Percentiles rank a stretch among this genome's conserved stretches.
Conservation (phyloP, 2,797 vertebrate species). For the Phrynocephalus guinanensis region DNA sequence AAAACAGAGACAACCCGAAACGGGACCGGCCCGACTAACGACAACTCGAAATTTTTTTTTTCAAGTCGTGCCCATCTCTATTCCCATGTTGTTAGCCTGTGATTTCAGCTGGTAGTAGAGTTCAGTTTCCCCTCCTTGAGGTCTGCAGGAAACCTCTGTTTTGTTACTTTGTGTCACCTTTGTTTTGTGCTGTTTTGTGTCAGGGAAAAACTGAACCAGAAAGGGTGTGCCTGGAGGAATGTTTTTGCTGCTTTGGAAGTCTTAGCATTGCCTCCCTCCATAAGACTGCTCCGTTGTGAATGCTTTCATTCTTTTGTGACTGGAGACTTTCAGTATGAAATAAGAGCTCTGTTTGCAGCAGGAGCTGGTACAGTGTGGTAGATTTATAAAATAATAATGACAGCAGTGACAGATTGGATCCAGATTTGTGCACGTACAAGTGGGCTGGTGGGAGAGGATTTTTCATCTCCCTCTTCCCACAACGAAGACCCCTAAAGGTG, state of each 20-base stretch:
- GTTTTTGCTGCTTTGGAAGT: accelerated
- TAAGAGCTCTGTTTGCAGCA: accelerated
- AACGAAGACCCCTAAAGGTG: neutral
- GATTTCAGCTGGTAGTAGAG: neutral
- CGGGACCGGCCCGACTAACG: too few species aligned
- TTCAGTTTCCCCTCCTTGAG: accelerated
- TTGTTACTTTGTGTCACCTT: too few species aligned
- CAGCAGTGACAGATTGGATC: neutral
- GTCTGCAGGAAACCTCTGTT: neutral
- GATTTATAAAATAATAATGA: neutral
- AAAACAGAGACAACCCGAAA: too few species aligned
- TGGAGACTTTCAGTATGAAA: accelerated
- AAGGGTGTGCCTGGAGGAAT: accelerated
- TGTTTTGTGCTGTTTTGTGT: neutral
- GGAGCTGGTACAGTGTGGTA: neutral
- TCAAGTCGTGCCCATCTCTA: too few species aligned
- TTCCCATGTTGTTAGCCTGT: too few species aligned
- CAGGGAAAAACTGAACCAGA: neutral
- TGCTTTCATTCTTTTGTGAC: accelerated
- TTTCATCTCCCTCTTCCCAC: neutral
- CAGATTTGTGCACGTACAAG: neutral
- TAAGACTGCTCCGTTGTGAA: accelerated
- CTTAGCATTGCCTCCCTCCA: accelerated
- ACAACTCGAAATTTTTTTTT: too few species aligned
- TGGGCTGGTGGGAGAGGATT: neutral